Evolutionary conservation across 1,140 invertebrate species (phyloP), one percentile per base, ranked within the genome.

Genomic region (Zaprionus vittiger): DNA sequence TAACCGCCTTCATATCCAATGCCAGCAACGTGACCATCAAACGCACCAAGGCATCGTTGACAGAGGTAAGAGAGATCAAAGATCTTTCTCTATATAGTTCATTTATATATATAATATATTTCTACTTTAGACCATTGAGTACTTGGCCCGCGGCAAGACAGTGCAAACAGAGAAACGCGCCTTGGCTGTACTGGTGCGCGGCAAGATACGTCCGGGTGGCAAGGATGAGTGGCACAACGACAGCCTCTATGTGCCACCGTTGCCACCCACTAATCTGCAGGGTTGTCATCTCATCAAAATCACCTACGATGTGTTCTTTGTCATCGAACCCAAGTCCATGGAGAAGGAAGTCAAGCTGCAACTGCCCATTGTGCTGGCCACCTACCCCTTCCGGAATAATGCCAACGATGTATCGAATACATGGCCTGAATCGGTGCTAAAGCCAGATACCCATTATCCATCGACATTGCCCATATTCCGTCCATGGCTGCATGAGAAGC

Each of bases 201-300:
- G 97, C 6, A 97, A 97, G 93, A 96, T 98, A 62, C 95, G 96
- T 61, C 95, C 97, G 1, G 96, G 96, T 5, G 96, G 96, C 77
- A 95, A 95, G 55, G 85, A 89, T 26, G 96, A 97, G 93, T 99
- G 97, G 97, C 95, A 96, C 52, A 97, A 96, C 91, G 97, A 98
- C 93, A 96, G 97, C 92, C 95, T 99, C 57, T 98, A 98, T 92
- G 97, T 99, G 66, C 98, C 98, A 67, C 97, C 98, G 20, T 93
- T 99, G 75, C 98, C 98, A 55, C 98, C 98, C 12, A 99, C 98
- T 22, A 98, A 98, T 94, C 94, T 99, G n/a, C 94, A 98, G 73
- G 98, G 98, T 44, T 99, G 98, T 92, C 97, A 98, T 93, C 95
- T 99, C 70, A 99, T 99, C 81, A 96, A 97, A 91, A 97, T 99